A percentile compares a stretch with the other conserved stretches of the same genome.
Conservation (phyloP, 2,888 invertebrate species). For the Petrolisthes cinctipes region DNA sequence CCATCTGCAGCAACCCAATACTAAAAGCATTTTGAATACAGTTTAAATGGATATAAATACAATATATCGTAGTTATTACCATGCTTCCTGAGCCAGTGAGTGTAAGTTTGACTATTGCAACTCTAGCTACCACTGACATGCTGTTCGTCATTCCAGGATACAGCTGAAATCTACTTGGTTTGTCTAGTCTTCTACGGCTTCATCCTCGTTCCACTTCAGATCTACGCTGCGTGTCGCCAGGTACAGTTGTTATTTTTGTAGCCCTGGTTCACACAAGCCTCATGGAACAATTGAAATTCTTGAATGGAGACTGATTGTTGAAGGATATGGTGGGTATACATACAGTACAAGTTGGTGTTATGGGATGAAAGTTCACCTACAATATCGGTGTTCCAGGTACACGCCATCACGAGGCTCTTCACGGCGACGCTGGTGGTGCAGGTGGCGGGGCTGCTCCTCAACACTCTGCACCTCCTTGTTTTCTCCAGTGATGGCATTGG, state of each 20-base stretch:
- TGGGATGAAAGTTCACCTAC: not conserved
- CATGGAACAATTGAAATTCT: not conserved
- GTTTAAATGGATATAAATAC: no score
- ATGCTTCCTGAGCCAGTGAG: no score
- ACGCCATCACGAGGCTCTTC: slow-evolving; percentile 90
- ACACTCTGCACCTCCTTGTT: slow-evolving; percentile 88
- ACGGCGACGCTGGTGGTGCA: slow-evolving; percentile 88
- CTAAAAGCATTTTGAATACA: no score
- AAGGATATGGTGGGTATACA: not conserved
- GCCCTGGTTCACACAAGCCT: not conserved
- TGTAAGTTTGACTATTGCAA: not conserved
- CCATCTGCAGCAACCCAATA: no score
- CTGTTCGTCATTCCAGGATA: slow-evolving; percentile 68
- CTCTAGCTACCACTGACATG: not conserved
- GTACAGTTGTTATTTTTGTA: slow-evolving; percentile 69
- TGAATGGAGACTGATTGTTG: not conserved
- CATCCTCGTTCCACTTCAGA: slow-evolving; percentile 87
- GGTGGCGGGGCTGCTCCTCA: slow-evolving; percentile 86
- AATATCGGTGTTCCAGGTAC: slow-evolving; percentile 69
- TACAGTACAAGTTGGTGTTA: not conserved
- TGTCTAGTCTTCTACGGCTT: slow-evolving; percentile 76
- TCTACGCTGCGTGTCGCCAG: slow-evolving; percentile 89
- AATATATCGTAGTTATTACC: no score
- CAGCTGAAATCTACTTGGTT: slow-evolving; percentile 72
- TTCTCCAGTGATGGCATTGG: slow-evolving; percentile 93